These are phyloP conservation scores for Ostrea edulis DNA, from an alignment of 1,140 invertebrate species.

Conservation along the genomic window DNA sequence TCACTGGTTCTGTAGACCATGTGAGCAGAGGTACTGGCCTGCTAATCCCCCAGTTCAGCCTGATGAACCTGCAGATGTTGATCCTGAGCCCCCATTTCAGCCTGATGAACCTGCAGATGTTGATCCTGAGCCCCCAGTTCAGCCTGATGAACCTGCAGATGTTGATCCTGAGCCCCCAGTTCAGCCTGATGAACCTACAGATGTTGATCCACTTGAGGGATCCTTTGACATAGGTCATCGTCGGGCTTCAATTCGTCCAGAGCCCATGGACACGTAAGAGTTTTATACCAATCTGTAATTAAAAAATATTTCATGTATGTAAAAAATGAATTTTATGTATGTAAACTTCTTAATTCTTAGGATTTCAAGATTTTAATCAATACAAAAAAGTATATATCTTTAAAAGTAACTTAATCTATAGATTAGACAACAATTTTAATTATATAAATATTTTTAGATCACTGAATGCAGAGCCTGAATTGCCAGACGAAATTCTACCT, in stretches of 20 bases:
- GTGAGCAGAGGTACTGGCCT: constrained; percentile 10
- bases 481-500: constrained; percentile 30
- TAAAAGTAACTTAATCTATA: background rate
- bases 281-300: background rate
- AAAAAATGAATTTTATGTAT: too few species aligned
- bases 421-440: background rate
- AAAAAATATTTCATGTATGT: background rate
- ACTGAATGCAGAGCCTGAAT: constrained; percentile 43
- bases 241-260: background rate
- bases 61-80: too few species aligned
- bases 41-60: too few species aligned
- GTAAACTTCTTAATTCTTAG: too few species aligned
- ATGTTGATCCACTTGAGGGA: background rate
- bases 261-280: constrained; percentile 42
- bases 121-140: too few species aligned
- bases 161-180: too few species aligned
- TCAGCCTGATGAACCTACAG: background rate
- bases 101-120: too few species aligned
- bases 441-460: constrained; percentile 38
- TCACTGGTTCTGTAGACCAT: background rate
- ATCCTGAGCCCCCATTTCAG: too few species aligned
- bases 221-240: constrained; percentile 27
- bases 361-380: too few species aligned
- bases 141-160: too few species aligned
- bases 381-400: too few species aligned